Evolutionary conservation across 92 coral and sea anemone species (phyloP).

Genomic region (Zoanthus sociatus): DNA sequence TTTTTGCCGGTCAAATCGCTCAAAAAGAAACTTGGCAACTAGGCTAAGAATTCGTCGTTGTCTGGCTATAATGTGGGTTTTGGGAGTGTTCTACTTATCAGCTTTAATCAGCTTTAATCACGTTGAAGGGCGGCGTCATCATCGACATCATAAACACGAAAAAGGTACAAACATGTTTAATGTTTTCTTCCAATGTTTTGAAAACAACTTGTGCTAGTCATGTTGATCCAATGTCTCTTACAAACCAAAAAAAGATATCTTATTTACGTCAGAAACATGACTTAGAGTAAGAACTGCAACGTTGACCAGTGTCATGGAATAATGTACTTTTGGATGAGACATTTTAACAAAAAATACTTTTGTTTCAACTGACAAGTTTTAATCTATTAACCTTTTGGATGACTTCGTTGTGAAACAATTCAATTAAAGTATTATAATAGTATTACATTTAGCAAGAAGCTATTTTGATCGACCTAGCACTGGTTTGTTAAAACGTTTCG

Average conservation of each 20-base stretch:
- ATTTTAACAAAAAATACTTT: not conserved
- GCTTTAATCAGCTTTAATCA: slow-evolving; percentile 13
- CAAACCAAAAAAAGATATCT: slow-evolving; percentile 1
- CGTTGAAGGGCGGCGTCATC: not conserved
- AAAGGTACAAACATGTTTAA: slow-evolving; percentile 6
- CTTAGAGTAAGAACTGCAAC: not conserved
- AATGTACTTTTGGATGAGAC: not conserved
- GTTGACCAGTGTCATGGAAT: not conserved
- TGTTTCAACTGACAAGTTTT: not conserved
- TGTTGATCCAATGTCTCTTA: not conserved
- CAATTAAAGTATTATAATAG: too few relatives aligned
- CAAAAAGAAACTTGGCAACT: not conserved
- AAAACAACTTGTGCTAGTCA: not conserved
- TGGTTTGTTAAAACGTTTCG: not conserved
- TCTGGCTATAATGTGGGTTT: slow-evolving; percentile 26
- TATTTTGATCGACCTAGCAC: not conserved
- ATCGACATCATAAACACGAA: slow-evolving; percentile 2
- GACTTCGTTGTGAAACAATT: not conserved
- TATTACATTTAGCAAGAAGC: not conserved
- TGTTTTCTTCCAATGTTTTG: slow-evolving; percentile 27
- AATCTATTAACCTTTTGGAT: not conserved
- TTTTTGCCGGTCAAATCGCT: not conserved
- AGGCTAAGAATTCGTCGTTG: not conserved
- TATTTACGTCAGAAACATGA: not conserved
- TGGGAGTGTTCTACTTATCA: not conserved